These are phyloP conservation scores for Excalfactoria chinensis DNA, from an alignment of 2,113 vertebrate genomes.

Conservation along the genomic window DNA sequence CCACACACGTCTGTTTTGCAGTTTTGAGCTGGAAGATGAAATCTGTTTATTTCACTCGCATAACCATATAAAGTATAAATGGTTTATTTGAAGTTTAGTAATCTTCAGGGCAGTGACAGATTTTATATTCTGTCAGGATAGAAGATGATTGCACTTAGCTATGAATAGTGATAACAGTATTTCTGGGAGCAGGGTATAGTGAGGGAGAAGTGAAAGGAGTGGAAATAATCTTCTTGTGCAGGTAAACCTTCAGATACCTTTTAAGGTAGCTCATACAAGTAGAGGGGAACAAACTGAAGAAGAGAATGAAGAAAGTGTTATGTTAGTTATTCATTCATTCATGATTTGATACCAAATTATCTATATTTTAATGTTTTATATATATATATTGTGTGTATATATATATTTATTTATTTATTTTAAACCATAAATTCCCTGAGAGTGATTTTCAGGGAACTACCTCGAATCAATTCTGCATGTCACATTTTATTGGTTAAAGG, in stretches of 20 bases:
- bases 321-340: background rate
- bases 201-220: background rate
- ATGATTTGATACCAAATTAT: background rate
- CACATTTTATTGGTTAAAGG: background rate
- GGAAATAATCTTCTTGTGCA: background rate
- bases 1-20: rapidly evolving
- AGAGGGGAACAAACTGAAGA: background rate
- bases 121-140: background rate
- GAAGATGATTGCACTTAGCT: background rate
- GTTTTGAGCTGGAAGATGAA: background rate
- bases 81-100: background rate
- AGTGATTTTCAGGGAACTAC: background rate
- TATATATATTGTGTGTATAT: too few relatives aligned
- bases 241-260: background rate
- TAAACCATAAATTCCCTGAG: background rate
- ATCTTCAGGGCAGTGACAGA: background rate
- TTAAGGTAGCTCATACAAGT: background rate
- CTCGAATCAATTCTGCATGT: background rate
- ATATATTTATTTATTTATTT: too few relatives aligned
- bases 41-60: background rate
- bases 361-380: background rate
- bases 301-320: background rate
- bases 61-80: background rate
- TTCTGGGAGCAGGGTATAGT: background rate
- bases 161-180: background rate